Evolutionary conservation across 1,140 invertebrate species (phyloP).

Genomic region (Drosophila arawakana): DNA sequence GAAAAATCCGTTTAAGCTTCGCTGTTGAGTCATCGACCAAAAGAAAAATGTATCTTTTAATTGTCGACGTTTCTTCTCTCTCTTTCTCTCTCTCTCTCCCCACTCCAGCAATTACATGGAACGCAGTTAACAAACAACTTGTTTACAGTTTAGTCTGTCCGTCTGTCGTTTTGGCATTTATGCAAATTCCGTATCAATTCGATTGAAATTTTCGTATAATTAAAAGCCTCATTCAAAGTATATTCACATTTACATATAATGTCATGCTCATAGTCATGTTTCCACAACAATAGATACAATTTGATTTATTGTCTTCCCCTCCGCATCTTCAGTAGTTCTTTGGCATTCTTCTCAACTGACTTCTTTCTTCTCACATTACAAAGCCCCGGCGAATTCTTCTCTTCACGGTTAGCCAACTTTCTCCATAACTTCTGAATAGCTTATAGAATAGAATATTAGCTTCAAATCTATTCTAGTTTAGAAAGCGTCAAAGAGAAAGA

Average conservation of each 20-base stretch:
- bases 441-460: conserved; percentile 17
- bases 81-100: conserved; percentile 18
- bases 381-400: conserved; percentile 24
- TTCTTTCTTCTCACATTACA: conserved; percentile 46
- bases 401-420: conserved; percentile 32
- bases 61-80: conserved; percentile 43
- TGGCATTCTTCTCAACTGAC: conserved; percentile 1
- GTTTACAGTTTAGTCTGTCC: conserved; percentile 22
- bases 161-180: conserved; percentile 60
- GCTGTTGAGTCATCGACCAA: conserved; percentile 38
- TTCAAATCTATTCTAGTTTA: not conserved
- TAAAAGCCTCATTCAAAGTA: conserved; percentile 45
- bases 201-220: conserved; percentile 61
- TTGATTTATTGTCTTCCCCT: conserved; percentile 67
- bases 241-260: conserved; percentile 65
- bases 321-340: conserved; percentile 24
- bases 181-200: conserved; percentile 63
- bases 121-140: conserved; percentile 17
- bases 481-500: conserved; percentile 14
- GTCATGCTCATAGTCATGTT: conserved; percentile 40
- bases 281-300: conserved; percentile 56
- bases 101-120: conserved; percentile 67
- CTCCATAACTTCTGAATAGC: conserved; percentile 16
- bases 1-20: conserved; percentile 4
- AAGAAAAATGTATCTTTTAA: conserved; percentile 32